phyloP scores from a whole-genome alignment of 1,140 invertebrate genomes.

The Ostrea denselamellosa region DNA sequence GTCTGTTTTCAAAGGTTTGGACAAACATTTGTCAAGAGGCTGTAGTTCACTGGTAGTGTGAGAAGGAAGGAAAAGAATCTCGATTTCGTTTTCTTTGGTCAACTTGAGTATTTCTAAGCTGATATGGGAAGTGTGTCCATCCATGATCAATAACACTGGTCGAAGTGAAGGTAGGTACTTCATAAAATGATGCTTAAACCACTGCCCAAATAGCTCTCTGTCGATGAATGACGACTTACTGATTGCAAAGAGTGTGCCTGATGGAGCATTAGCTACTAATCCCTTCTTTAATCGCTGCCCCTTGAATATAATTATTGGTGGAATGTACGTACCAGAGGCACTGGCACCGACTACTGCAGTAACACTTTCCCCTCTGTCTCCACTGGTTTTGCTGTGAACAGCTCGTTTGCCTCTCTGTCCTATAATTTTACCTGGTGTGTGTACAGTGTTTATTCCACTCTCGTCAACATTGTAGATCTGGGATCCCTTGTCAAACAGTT shows the following conservation, averaged over 20 bases:
- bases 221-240: background rate
- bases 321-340: background rate
- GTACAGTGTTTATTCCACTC: slow-evolving; percentile 13
- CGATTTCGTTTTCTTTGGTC: slow-evolving; percentile 16
- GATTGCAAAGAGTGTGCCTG: slow-evolving; percentile 1
- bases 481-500: background rate
- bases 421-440: slow-evolving; percentile 3
- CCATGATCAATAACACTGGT: slow-evolving; percentile 9
- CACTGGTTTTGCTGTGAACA: slow-evolving; percentile 3
- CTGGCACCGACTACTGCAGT: background rate
- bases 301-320: background rate
- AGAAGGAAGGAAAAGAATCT: slow-evolving; percentile 26
- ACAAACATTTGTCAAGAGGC: slow-evolving; percentile 11
- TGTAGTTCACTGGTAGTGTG: slow-evolving; percentile 44
- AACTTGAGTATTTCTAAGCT: slow-evolving; percentile 5
- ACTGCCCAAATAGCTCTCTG: background rate
- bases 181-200: background rate
- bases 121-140: slow-evolving; percentile 39
- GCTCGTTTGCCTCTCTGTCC: background rate
- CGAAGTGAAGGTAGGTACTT: background rate
- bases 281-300: background rate
- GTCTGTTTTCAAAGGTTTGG: slow-evolving; percentile 12
- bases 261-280: background rate
- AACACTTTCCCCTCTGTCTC: slow-evolving; percentile 4
- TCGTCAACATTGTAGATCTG: slow-evolving; percentile 21